These are phyloP conservation scores for Muschampia plurimacula DNA, from an alignment of 2,888 invertebrate genomes.

Conservation along the genomic window DNA sequence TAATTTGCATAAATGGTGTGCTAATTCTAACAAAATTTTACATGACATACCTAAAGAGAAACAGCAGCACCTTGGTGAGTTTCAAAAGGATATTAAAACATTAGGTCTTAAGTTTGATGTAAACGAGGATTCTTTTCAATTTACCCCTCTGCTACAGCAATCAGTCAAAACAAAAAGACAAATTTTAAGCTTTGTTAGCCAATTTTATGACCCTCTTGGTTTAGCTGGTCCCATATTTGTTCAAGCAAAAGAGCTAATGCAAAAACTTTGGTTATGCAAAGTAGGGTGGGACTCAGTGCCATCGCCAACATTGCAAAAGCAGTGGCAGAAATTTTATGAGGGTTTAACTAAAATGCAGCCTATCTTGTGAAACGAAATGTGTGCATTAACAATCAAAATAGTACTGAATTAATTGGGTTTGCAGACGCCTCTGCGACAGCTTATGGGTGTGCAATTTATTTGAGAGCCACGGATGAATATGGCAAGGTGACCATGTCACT, in stretches of 20 bases:
- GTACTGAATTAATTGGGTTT: constrained; percentile 14
- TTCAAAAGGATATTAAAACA: neutral
- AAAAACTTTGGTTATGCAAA: constrained; percentile 5
- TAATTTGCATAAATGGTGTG: constrained; percentile 15
- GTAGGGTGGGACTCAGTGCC: constrained; percentile 9
- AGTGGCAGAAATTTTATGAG: neutral
- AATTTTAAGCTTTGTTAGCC: constrained; percentile 11
- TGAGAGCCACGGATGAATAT: neutral
- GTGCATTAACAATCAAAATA: neutral
- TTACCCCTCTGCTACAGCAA: neutral
- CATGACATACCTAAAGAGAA: constrained; percentile 12
- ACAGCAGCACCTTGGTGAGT: constrained; percentile 1
- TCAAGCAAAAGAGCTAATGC: constrained; percentile 5
- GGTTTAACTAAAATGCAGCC: neutral
- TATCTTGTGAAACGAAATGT: neutral
- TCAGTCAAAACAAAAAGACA: constrained; percentile 3
- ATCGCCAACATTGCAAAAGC: neutral
- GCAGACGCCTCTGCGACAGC: constrained; percentile 1
- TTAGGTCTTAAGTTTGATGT: constrained; percentile 1
- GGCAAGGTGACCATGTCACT: neutral
- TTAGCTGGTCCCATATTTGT: constrained; percentile 7
- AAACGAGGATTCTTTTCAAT: constrained; percentile 2
- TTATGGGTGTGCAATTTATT: constrained; percentile 18
- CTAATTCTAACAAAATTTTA: neutral
- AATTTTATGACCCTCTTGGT: constrained; percentile 8